phyloP scores from a whole-genome alignment of 1,140 invertebrate genomes.

The Acromyrmex echinatior region DNA sequence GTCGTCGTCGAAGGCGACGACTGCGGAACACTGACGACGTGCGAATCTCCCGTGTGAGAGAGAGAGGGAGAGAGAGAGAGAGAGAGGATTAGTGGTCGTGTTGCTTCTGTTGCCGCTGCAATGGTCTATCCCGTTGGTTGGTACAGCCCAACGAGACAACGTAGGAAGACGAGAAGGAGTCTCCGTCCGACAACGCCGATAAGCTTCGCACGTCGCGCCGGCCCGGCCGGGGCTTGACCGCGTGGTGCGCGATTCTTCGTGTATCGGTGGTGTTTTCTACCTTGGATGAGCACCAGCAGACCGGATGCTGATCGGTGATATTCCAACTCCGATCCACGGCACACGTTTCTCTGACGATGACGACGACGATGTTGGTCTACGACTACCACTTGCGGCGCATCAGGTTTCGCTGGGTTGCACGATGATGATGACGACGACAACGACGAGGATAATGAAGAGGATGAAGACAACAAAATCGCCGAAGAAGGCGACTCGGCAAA shows the following conservation, averaged over 20 bases:
- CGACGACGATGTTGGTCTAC: not conserved
- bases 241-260: constrained; percentile 62
- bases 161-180: constrained; percentile 65
- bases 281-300: constrained; percentile 61
- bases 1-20: constrained; percentile 9
- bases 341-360: not conserved
- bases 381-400: constrained; percentile 23
- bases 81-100: not conserved
- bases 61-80: not conserved
- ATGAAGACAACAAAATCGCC: not conserved
- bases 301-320: constrained; percentile 49
- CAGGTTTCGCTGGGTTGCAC: constrained; percentile 7
- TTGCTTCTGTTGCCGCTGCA: not conserved
- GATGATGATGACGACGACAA: not conserved
- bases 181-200: constrained; percentile 66
- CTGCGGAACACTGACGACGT: constrained; percentile 28
- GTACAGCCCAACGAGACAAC: constrained; percentile 20
- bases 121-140: constrained; percentile 20
- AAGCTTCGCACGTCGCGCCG: constrained; percentile 41
- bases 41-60: not conserved
- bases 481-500: constrained; percentile 38
- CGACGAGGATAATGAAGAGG: not conserved
- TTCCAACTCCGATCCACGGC: constrained; percentile 16
- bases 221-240: constrained; percentile 34
- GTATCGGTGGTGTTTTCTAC: constrained; percentile 64